Evolutionary conservation across 2,888 invertebrate genomes (phyloP).

Genomic region (Aphodius sticticus): DNA sequence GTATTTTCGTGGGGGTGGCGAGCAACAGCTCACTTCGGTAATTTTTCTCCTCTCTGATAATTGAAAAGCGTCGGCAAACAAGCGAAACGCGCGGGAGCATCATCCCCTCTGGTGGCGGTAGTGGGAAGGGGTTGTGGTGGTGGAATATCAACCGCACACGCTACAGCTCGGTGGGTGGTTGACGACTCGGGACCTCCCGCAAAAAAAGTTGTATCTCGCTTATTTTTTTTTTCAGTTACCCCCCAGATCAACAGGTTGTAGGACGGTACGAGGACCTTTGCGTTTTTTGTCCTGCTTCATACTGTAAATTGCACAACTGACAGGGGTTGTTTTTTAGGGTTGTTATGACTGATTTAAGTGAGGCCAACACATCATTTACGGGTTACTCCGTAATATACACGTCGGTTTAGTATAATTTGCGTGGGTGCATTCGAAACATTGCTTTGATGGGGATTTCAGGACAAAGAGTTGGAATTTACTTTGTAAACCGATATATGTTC

Average conservation of each 20-base stretch:
- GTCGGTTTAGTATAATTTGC: no score
- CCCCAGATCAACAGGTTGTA: neutral
- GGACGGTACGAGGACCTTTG: neutral
- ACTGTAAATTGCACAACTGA: neutral
- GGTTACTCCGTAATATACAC: neutral
- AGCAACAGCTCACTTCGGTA: constrained; percentile 4
- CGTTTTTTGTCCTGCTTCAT: neutral
- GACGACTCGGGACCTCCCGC: neutral
- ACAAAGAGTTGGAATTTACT: no score
- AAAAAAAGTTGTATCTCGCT: constrained; percentile 4
- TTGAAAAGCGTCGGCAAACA: constrained; percentile 4
- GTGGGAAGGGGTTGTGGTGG: constrained; percentile 49
- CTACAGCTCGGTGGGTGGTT: constrained; percentile 42
- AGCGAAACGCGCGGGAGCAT: neutral
- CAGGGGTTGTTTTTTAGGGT: neutral
- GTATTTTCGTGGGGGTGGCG: neutral
- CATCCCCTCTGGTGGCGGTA: constrained; percentile 34
- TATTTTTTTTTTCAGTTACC: neutral
- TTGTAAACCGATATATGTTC: no score
- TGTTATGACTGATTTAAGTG: neutral
- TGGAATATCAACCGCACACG: constrained; percentile 45
- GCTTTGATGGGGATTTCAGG: no score
- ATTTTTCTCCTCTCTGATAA: neutral
- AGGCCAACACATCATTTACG: neutral
- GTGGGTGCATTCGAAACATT: no score